Evolutionary conservation across 2,888 invertebrate genomes (phyloP).

Genomic region (Xylophagus ater): DNA sequence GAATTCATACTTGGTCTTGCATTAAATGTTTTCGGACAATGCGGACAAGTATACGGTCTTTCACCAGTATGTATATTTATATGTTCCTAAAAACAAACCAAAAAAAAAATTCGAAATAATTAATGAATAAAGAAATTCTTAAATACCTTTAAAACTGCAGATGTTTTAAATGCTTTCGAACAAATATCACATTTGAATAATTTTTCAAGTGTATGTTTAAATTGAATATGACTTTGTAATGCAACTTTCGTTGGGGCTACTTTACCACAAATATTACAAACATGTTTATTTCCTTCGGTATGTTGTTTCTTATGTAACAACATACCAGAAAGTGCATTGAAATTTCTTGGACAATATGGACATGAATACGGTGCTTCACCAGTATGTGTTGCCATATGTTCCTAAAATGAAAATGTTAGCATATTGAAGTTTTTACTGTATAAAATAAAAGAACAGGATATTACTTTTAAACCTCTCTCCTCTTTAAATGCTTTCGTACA

Average conservation of each 20-base stretch:
- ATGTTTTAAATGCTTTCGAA: constrained; percentile 31
- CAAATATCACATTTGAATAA: constrained; percentile 14
- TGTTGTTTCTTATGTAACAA: constrained; percentile 11
- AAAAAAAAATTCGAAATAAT: not conserved
- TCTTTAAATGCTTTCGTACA: too few species aligned
- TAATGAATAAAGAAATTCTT: not conserved
- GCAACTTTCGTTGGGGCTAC: constrained; percentile 13
- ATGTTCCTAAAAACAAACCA: constrained; percentile 9
- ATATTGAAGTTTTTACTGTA: not conserved
- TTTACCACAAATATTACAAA: constrained; percentile 31
- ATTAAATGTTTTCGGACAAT: constrained; percentile 32
- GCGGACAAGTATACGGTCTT: constrained; percentile 29
- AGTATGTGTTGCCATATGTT: constrained; percentile 34
- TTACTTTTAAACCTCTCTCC: constrained; percentile 12
- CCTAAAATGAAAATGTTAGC: constrained; percentile 23
- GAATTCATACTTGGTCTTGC: constrained; percentile 32
- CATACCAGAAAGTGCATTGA: too few species aligned
- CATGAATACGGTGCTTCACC: too few species aligned
- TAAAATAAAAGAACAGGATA: too few species aligned
- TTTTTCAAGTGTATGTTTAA: constrained; percentile 11
- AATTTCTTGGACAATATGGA: too few species aligned
- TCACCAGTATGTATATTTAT: constrained; percentile 23
- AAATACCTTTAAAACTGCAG: constrained; percentile 26
- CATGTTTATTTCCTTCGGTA: constrained; percentile 19
- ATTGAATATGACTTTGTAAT: constrained; percentile 14